Evolutionary conservation across 2,113 vertebrate species (phyloP), one percentile per base, ranked within the genome.

Genomic region (Sorex fumeus): DNA sequence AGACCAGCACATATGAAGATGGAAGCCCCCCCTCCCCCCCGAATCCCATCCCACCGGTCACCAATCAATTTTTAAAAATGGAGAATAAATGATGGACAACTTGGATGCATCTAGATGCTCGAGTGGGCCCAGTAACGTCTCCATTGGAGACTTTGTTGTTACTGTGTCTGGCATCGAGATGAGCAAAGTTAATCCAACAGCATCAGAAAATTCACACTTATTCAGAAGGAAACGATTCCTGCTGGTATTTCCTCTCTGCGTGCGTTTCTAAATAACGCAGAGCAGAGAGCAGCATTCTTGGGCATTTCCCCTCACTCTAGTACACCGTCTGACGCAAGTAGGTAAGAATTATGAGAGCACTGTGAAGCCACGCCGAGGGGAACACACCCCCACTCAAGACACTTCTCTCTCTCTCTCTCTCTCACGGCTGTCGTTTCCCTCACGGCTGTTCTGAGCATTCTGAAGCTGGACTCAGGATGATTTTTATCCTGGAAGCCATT

Each of bases 341-440:
- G 13, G 6, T 45, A 62, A 6, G 45, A 60, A 32, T 84, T 15
- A 43, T 18, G 78, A 94, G 60, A 62, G 66, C 76, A 50, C 27
- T 27, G 77, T 84, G 23, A 9, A 57, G 69, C n/a, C 0, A 10
- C 19, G 53, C 74, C 53, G 62, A 76, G 45, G 64, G 91, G 81
- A 86, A 87, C 28, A 15, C 32, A 64, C 40, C 87, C 45, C 0
- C 47, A 28, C 34, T n/a, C 75, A n/a, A n/a, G n/a, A n/a, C n/a
- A n/a, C n/a, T n/a, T n/a, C n/a, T n/a, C n/a, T n/a, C n/a, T n/a
- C n/a, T n/a, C n/a, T n/a, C n/a, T n/a, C n/a, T n/a, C n/a, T n/a
- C n/a, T n/a, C n/a, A n/a, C n/a, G n/a, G n/a, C 36, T 62, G 74
- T 74, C 64, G 30, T 79, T 96, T 91, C 70, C 84, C 64, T 93